These are phyloP conservation scores for Camponotus vicinus DNA, from an alignment of 1,140 invertebrate species.

Conservation along the genomic window DNA sequence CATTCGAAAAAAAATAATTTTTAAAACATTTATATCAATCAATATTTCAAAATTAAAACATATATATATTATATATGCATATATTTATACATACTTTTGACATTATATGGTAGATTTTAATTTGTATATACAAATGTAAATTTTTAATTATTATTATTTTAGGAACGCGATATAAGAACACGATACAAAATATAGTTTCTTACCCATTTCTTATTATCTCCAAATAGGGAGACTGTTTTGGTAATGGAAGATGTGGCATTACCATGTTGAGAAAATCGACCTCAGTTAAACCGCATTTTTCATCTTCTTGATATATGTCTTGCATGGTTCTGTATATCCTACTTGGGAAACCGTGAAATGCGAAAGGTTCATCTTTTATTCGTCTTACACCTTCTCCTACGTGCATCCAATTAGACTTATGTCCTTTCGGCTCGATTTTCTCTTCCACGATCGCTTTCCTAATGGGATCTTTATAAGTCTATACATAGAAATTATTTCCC, in stretches of 20 bases:
- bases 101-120: no score
- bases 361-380: conserved; percentile 88
- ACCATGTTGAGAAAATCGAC: conserved; percentile 88
- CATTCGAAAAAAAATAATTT: no score
- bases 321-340: conserved; percentile 88
- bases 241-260: conserved; percentile 86
- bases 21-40: no score
- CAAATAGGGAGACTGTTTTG: conserved; percentile 88
- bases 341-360: conserved; percentile 88
- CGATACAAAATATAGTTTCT: neutral
- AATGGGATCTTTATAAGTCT: conserved; percentile 85
- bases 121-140: no score
- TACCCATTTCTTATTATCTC: conserved; percentile 89
- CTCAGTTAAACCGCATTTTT: conserved; percentile 89
- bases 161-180: neutral
- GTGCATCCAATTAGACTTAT: conserved; percentile 85
- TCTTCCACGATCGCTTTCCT: conserved; percentile 87
- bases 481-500: neutral
- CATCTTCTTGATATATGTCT: conserved; percentile 88
- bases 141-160: neutral
- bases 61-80: no score
- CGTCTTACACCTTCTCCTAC: conserved; percentile 88
- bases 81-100: no score
- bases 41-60: no score
- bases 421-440: conserved; percentile 87